Conservation (phyloP, 2,797 vertebrate species). For the Catharus ustulatus region DNA sequence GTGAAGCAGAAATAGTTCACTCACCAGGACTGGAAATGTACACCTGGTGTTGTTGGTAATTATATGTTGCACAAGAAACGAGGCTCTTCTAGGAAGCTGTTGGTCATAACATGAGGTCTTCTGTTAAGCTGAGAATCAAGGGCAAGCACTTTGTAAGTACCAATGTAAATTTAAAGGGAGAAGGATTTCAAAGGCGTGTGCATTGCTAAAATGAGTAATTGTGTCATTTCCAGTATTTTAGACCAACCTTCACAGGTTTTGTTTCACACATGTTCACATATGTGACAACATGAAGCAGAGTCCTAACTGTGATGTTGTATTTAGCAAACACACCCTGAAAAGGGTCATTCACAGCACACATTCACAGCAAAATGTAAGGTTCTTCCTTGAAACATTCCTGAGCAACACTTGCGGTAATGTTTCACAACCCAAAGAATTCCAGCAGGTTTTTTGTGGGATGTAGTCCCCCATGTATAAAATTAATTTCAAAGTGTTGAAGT, state of each 20-base stretch:
- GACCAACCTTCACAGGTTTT: background rate
- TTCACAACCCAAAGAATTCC: conserved; percentile 19
- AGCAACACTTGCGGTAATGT: conserved; percentile 3
- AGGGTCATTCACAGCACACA: background rate
- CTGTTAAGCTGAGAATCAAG: background rate
- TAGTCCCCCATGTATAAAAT: conserved; percentile 33
- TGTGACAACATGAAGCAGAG: background rate
- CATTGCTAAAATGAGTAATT: background rate
- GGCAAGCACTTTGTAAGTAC: background rate
- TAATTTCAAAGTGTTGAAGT: conserved; percentile 51
- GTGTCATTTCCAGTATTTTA: background rate
- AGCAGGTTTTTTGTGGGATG: conserved; percentile 20
- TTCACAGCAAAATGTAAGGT: background rate
- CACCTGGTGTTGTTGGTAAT: background rate
- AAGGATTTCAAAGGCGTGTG: background rate
- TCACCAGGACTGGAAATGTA: background rate
- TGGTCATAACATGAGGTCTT: background rate
- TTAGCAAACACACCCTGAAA: background rate
- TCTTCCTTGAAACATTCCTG: conserved; percentile 2
- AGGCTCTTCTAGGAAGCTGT: background rate
- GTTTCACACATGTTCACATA: background rate
- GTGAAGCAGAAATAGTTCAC: background rate
- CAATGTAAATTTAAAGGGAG: background rate
- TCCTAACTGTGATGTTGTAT: background rate
- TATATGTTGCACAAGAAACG: background rate